These are phyloP conservation scores for Neomicropteryx cornuta DNA, from an alignment of 1,140 invertebrate genomes.

Conservation along the genomic window DNA sequence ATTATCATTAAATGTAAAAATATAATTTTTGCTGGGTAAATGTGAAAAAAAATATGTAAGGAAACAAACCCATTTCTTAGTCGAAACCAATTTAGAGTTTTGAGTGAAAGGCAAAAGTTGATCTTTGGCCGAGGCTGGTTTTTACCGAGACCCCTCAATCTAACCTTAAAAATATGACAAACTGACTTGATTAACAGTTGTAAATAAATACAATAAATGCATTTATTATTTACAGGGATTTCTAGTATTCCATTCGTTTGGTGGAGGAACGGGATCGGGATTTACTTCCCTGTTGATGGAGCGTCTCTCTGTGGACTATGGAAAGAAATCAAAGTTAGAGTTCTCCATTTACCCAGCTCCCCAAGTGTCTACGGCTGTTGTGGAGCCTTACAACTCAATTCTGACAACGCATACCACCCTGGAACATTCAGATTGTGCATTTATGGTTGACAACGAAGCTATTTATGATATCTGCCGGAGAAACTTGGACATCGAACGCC, in stretches of 20 bases:
- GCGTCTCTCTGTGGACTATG: constrained; percentile 67
- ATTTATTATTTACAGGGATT: constrained; percentile 63
- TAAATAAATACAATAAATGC: too few relatives aligned
- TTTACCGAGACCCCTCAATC: too few relatives aligned
- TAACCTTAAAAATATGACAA: too few relatives aligned
- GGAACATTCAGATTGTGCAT: constrained; percentile 73
- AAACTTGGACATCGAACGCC: constrained; percentile 77
- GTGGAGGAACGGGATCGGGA: constrained; percentile 76
- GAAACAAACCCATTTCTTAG: too few relatives aligned
- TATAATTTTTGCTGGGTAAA: too few relatives aligned
- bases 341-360: constrained; percentile 82
- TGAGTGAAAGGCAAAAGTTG: too few relatives aligned
- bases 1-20: too few relatives aligned
- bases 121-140: too few relatives aligned
- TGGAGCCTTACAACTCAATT: constrained; percentile 78
- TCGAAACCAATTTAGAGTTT: too few relatives aligned
- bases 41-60: too few relatives aligned
- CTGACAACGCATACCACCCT: constrained; percentile 70
- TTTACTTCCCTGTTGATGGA: constrained; percentile 77
- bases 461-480: constrained; percentile 84
- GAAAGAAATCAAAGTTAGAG: constrained; percentile 73
- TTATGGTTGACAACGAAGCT: constrained; percentile 83
- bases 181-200: too few relatives aligned
- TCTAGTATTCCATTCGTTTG: constrained; percentile 77
- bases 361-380: constrained; percentile 66